phyloP scores from a whole-genome alignment of 2,113 vertebrate species.

The Arizona elegans region DNA sequence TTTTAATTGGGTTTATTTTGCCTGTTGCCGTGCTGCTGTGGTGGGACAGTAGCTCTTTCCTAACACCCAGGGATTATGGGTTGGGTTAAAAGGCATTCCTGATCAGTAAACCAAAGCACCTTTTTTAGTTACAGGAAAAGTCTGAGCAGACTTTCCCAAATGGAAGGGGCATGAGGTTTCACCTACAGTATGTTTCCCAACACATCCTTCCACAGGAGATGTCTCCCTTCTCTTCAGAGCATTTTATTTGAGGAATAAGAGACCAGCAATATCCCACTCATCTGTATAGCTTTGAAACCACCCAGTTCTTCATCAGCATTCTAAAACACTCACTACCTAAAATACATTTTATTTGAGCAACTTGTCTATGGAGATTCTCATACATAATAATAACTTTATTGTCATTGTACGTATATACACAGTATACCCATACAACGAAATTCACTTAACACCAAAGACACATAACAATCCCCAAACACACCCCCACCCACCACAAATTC shows the following conservation, averaged over 20 bases:
- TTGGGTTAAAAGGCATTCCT: background rate
- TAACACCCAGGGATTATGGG: background rate
- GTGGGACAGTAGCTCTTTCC: background rate
- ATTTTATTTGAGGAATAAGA: background rate
- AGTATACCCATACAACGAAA: too few species aligned
- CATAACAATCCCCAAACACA: too few species aligned
- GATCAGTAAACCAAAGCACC: background rate
- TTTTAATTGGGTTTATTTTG: too few species aligned
- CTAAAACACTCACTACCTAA: background rate
- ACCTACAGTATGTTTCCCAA: background rate
- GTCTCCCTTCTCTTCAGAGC: background rate
- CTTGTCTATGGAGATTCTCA: too few species aligned
- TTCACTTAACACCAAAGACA: too few species aligned
- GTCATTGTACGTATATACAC: too few species aligned
- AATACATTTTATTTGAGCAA: background rate
- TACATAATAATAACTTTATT: too few species aligned
- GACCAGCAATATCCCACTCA: too few species aligned
- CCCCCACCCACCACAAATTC: too few species aligned
- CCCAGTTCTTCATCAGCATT: background rate
- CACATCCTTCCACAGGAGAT: background rate
- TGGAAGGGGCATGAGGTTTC: background rate
- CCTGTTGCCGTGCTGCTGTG: too few species aligned
- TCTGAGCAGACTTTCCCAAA: background rate
- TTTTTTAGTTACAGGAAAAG: background rate
- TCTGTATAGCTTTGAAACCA: background rate